Evolutionary conservation across 2,113 vertebrate genomes (phyloP).

Genomic region (Sinocyclocheilus anophthalmus): DNA sequence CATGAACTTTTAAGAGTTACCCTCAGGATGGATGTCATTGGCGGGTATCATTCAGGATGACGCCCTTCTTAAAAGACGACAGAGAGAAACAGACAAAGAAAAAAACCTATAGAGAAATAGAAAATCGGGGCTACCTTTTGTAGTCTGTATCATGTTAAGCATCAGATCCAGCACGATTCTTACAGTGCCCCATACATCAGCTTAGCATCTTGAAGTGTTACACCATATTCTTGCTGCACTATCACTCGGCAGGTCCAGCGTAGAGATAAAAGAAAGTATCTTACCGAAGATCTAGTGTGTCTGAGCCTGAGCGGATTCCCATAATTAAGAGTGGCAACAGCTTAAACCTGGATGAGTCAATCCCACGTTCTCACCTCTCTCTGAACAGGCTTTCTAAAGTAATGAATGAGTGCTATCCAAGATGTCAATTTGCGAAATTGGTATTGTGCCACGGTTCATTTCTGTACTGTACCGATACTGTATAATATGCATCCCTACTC

Average conservation of each 20-base stretch:
- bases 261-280: slow-evolving; percentile 14
- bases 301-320: slow-evolving; percentile 62
- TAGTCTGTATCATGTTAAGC: neutral
- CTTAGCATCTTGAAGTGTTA: slow-evolving; percentile 6
- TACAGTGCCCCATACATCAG: neutral
- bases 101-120: neutral
- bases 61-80: neutral
- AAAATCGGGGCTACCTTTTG: slow-evolving; percentile 19
- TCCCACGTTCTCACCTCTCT: neutral
- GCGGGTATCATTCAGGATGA: neutral
- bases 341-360: slow-evolving; percentile 53
- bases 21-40: neutral
- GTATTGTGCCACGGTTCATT: neutral
- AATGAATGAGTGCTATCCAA: slow-evolving; percentile 28
- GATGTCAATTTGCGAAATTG: neutral
- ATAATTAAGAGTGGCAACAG: slow-evolving; percentile 61
- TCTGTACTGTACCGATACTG: neutral
- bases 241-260: neutral
- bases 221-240: neutral
- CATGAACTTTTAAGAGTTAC: neutral
- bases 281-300: slow-evolving; percentile 17
- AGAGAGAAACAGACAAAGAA: neutral
- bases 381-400: neutral
- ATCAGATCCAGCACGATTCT: neutral
- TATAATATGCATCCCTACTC: neutral